Conservation (phyloP, 2,113 vertebrate genomes). For the Sus scrofa region T2T-Sscrofa CM000812.6:192233001-192233500, state of each 20-base stretch:
- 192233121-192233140: not conserved
- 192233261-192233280: not conserved
- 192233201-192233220: accelerated
- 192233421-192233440: not conserved
- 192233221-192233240: not conserved
- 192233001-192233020: no score
- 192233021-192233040: no score
- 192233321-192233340: not conserved
- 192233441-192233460: not conserved
- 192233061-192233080: not conserved
- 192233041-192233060: not conserved
- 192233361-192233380: not conserved
- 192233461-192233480: not conserved
- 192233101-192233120: not conserved
- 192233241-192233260: not conserved
- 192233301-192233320: not conserved
- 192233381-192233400: accelerated
- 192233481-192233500: not conserved
- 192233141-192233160: not conserved
- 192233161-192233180: not conserved
- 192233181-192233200: not conserved
- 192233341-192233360: not conserved
- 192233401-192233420: not conserved
- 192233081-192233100: not conserved
- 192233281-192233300: not conserved